phyloP scores from a whole-genome alignment of 1,140 invertebrate species.

The Paracyclopina nana region DNA sequence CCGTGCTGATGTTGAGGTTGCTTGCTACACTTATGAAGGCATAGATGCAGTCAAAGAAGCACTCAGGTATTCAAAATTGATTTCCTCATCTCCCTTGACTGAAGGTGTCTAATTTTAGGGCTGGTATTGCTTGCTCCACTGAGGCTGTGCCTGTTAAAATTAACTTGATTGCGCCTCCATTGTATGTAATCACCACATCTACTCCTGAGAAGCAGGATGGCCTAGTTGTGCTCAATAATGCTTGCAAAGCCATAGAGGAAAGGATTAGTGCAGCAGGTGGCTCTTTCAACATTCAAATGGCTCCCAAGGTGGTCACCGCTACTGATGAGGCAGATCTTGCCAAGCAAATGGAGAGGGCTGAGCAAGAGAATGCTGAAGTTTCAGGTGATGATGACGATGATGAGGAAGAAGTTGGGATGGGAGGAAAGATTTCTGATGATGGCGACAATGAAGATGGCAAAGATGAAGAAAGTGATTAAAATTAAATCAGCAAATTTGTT shows the following conservation, averaged over 20 bases:
- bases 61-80: too few species aligned
- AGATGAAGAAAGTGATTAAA: slow-evolving; percentile 14
- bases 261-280: slow-evolving; percentile 62
- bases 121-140: slow-evolving; percentile 77
- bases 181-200: slow-evolving; percentile 46
- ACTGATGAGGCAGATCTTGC: slow-evolving; percentile 88
- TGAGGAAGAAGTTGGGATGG: slow-evolving; percentile 28
- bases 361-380: slow-evolving; percentile 82
- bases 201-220: slow-evolving; percentile 43
- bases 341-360: slow-evolving; percentile 74
- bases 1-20: slow-evolving; percentile 89
- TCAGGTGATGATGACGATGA: slow-evolving; percentile 46
- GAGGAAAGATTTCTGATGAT: slow-evolving; percentile 3
- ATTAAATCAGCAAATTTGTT: too few species aligned
- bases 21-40: slow-evolving; percentile 65
- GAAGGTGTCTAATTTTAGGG: too few species aligned
- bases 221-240: slow-evolving; percentile 62
- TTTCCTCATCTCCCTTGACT: too few species aligned
- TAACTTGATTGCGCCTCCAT: slow-evolving; percentile 91
- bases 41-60: slow-evolving; percentile 96
- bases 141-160: slow-evolving; percentile 92
- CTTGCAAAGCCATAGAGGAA: slow-evolving; percentile 65
- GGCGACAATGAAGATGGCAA: slow-evolving; percentile 11
- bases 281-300: slow-evolving; percentile 62
- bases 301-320: slow-evolving; percentile 89